Base-by-base conservation (phyloP, 1,140 invertebrate species). In the Hyles euphorbiae region DNA sequence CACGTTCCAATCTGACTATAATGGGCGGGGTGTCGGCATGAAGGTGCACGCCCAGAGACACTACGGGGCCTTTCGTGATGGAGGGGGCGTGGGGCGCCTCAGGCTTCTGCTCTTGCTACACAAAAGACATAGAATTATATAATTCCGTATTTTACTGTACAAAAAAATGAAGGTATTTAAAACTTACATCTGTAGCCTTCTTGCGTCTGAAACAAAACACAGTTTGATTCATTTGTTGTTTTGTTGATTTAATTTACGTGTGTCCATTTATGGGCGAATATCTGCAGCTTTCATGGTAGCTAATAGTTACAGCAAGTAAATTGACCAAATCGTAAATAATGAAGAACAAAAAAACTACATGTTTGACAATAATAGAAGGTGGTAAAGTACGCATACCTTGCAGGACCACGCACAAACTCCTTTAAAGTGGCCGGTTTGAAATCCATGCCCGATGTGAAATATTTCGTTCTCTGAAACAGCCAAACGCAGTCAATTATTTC, bases 1-100 rank as follows among this genome's bases (percentile, higher is more conserved):
- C 76, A 3, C 74, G 70, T 6, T 80, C 74, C 0, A 87, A 53
- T 3, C 66, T 61, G 2, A 83, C 22, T 3, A 68, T 64, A 12
- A 83, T 55, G 1, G 83, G 83, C 3, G 83, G 81, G 1, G 83
- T 87, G 56, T 87, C 81, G 0, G 79, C 81, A 51, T 87, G 79
- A n/a, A 83, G 36, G 57, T 83, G 71, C 2, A 87, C 68, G 6
- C 81, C 83, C 0, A 87, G 60, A 0, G 76, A 77, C 4, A 83
- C 64, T 3, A 82, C 60, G 2, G 81, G 77, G 3, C 78, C 77
- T 0, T 44, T 58, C 50, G n/a, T 61, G 2, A 60, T 48, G 12
- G 61, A 33, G 3, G 40, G 10, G 9, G 34, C 3, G 10, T 54
- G 32, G 22, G 56, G 4, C 1, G 61, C 5, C 12, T 55, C 56